Evolutionary conservation across 1,140 invertebrate genomes (phyloP), one percentile per base, ranked within the genome.

Genomic region (Apis florea): DNA sequence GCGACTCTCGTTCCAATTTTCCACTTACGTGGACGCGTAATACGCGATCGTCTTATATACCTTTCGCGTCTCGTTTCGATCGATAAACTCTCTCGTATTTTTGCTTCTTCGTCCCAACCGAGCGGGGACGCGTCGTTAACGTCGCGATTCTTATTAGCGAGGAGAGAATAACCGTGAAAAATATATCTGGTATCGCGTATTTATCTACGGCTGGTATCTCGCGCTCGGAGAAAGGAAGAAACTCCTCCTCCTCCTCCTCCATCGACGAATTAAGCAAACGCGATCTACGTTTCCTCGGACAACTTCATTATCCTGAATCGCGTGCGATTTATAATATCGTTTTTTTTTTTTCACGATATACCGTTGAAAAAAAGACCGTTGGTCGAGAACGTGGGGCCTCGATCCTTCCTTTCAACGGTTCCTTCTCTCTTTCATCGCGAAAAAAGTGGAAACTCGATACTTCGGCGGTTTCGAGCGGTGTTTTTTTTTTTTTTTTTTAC

Each of bases 161-260:
- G 64, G 51, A 82, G 73, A 40, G 31, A 40, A 82, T 82, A 76
- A 76, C 76, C 79, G 73, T 54, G 26, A 73, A 54, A 51, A 81
- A 56, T 77, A 77, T 77, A 82, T 82, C 56, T n/a, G 56, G 21
- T 26, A 56, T 40, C 31, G 31, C 31, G 31, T 40, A 40, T 40
- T 40, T 82, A 82, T 77, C 80, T 56, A 56, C 13, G 64, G n/a
- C 21, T 51, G 74, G 66, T 17, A 82, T 82, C 79, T 63, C 79
- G 79, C 71, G 71, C 67, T 70, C 31, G 31, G 31, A 40, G 31
- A 40, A 40, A 40, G 31, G 31, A 40, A 40, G 31, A 40, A 40
- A 40, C 2, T 40, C 31, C 31, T 40, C 31, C 31, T 40, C 31
- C 2, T 40, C 31, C 31, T 40, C 31, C 31, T 40, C 31, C 31